Base-by-base conservation (phyloP, 2,797 vertebrate genomes). In the Jordanella pulchra region DNA sequence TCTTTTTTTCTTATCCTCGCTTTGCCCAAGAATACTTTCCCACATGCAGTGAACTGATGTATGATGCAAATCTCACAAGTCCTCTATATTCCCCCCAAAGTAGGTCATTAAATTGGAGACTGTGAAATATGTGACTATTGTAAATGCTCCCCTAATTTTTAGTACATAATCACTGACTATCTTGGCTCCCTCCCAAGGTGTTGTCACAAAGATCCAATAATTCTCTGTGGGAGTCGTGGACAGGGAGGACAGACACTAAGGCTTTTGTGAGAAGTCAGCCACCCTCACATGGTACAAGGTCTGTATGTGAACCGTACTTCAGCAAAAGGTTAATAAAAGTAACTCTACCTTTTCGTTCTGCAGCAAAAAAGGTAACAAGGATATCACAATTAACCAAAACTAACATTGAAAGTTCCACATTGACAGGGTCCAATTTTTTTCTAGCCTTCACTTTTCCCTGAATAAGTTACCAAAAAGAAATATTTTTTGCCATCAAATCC, bases 211-310 rank as follows among this genome's bases (percentile, higher is more conserved):
- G 87, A 87, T 76, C 75, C 81, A 79, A 77, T 78, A 87, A 89
- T 90, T 81, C 76, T 84, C 60, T 79, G 76, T 81, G 73, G 44
- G 68, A 75, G 77, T 71, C 84, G 81, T 78, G 71, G 75, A 84
- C 84, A 87, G 71, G 72, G 80, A 83, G 56, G 72, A 76, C 10
- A 77, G 85, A 94, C 90, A 94, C 90, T 91, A 89, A 83, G 75
- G 78, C 85, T 85, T 91, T 92, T 94, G 93, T 94, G 17, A 80
- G 80, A 53, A 44, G 87, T 75, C 82, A 90, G 80, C 78, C 80
- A 85, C 84, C 89, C 89, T 90, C 92, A 89, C 65, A 79, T 77
- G 73, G 65, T 83, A 73, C 86, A 68, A 45, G 71, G 72, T 83
- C 71, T n/a, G 42, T 28, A 65, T 65, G 68, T 73, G 35, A n/a